A percentile compares a stretch with the other conserved stretches of the same genome.
Evolutionary conservation across 2,797 vertebrate species (phyloP).

Genomic region (Odontamblyopus lacepedii): DNA sequence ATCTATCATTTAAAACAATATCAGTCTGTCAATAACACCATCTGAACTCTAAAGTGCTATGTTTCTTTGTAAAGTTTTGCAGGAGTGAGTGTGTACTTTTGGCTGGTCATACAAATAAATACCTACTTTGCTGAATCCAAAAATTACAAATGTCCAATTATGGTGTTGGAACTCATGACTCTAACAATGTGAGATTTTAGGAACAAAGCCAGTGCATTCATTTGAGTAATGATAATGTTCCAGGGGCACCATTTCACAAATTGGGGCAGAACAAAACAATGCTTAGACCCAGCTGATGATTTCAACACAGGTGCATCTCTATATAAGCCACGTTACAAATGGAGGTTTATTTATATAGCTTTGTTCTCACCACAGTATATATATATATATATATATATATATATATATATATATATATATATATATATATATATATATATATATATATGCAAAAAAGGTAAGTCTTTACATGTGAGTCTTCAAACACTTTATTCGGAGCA

Average conservation of each 20-base stretch:
- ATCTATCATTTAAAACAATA: no score
- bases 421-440: no score
- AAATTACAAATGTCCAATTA: not conserved
- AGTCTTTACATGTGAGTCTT: no score
- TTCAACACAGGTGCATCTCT: slow-evolving; percentile 4
- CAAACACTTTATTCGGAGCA: slow-evolving; percentile 15
- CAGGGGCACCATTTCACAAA: slow-evolving; percentile 7
- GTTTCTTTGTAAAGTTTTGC: not conserved
- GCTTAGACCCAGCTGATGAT: not conserved
- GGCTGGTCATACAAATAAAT: not conserved
- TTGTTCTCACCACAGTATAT: slow-evolving; percentile 17
- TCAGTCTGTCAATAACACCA: no score
- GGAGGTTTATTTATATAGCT: slow-evolving; percentile 1
- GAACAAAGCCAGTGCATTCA: slow-evolving; percentile 7
- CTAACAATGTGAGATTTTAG: not conserved
- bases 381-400: no score
- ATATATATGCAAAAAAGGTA: no score
- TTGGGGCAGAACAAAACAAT: slow-evolving; percentile 13
- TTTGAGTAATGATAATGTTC: slow-evolving; percentile 13
- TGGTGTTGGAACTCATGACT: not conserved
- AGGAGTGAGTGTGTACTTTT: not conserved
- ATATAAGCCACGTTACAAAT: slow-evolving; percentile 1
- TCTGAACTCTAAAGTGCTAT: not conserved
- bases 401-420: no score
- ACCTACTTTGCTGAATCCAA: not conserved